Evolutionary conservation across 2,888 invertebrate genomes (phyloP).

Genomic region (Hartigia nigra): DNA sequence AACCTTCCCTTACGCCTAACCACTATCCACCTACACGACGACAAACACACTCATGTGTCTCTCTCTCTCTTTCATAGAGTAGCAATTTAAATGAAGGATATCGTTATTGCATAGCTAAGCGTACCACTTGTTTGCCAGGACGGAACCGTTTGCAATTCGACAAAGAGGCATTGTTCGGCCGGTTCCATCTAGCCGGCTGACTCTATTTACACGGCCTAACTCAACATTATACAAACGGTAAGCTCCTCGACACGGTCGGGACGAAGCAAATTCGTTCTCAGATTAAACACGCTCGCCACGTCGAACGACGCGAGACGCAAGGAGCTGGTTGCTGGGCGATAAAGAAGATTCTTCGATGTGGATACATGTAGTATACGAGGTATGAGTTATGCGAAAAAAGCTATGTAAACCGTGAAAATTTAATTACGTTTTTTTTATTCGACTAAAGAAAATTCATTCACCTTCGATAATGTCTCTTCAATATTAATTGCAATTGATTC

Average conservation of each 20-base stretch:
- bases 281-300: neutral
- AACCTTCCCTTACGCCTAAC: no score
- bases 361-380: neutral
- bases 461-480: neutral
- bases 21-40: no score
- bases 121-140: slow-evolving; percentile 41
- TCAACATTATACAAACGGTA: slow-evolving; percentile 46
- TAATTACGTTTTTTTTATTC: neutral
- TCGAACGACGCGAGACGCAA: neutral
- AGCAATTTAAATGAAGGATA: slow-evolving; percentile 26
- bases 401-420: neutral
- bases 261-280: slow-evolving; percentile 5
- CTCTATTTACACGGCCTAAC: slow-evolving; percentile 57
- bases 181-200: slow-evolving; percentile 45
- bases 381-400: neutral
- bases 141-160: slow-evolving; percentile 34
- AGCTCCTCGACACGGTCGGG: neutral
- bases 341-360: neutral
- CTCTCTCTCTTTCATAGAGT: neutral
- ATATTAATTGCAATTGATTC: neutral
- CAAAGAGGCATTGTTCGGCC: slow-evolving; percentile 58
- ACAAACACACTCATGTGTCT: no score
- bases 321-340: neutral
- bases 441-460: neutral
- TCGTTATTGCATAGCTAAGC: slow-evolving; percentile 50